phyloP scores from a whole-genome alignment of 2,113 vertebrate genomes.

The Triplophysa tibetana region DNA sequence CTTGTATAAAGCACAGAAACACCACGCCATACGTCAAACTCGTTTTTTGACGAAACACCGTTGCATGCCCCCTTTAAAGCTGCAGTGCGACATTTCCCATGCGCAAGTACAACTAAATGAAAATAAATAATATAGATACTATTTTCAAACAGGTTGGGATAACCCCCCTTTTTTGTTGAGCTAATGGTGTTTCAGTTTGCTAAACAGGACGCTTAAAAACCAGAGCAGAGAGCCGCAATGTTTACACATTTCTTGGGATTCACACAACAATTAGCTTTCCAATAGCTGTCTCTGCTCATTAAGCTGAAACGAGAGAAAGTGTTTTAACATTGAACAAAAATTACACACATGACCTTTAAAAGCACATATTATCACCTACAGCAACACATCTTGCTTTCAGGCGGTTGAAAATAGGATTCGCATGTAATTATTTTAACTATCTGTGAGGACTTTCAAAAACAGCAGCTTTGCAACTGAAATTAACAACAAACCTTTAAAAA shows the following conservation, averaged over 20 bases:
- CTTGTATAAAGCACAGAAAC: no score
- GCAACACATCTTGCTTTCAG: conserved; percentile 28
- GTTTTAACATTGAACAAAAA: not conserved
- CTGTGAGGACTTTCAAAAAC: not conserved
- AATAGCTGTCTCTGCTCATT: not conserved
- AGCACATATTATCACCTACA: conserved; percentile 13
- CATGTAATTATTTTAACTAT: conserved; percentile 19
- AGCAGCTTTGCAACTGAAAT: not conserved
- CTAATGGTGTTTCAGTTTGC: no score
- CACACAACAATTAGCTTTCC: not conserved
- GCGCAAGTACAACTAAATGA: no score
- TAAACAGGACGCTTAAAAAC: no score
- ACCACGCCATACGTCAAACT: no score
- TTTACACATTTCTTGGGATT: no score
- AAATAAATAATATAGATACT: no score
- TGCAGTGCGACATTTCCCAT: no score
- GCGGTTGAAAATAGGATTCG: conserved; percentile 23
- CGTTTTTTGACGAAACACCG: no score
- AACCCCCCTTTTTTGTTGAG: no score
- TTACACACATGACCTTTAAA: not conserved
- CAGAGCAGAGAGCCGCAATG: not conserved
- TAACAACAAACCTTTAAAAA: not conserved
- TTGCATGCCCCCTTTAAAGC: no score
- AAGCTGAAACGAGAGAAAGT: not conserved
- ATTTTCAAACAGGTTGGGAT: no score